Percentiles rank a stretch among this genome's conserved stretches.
These are phyloP conservation scores for Oxygymnocypris stewartii DNA, from an alignment of 2,113 vertebrate genomes.

Conservation along the genomic window DNA sequence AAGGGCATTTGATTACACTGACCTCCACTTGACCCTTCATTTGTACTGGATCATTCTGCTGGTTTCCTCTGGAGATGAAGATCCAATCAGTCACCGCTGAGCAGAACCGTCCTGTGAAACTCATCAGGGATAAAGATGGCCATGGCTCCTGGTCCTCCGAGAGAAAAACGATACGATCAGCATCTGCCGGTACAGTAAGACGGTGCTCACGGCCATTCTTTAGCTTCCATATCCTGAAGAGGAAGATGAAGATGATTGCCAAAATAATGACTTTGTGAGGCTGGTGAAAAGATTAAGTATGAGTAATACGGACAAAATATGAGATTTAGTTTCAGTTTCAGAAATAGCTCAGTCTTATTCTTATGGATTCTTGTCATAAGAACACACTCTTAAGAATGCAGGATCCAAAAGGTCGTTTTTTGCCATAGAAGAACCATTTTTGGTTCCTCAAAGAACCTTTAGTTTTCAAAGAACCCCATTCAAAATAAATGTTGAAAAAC, in stretches of 20 bases:
- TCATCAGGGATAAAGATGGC: conserved; percentile 23
- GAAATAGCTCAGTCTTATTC: not conserved
- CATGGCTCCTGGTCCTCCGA: not conserved
- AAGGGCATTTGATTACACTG: conserved; percentile 10
- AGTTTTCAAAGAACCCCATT: too few relatives aligned
- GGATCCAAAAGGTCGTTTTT: not conserved
- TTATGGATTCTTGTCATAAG: not conserved
- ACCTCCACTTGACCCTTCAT: conserved; percentile 4
- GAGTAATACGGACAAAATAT: conserved; percentile 3
- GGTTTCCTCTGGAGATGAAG: conserved; percentile 4
- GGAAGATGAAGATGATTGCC: conserved; percentile 30
- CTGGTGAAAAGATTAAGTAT: conserved; percentile 19
- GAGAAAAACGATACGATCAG: conserved; percentile 3
- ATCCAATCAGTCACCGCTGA: conserved; percentile 5
- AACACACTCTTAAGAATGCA: not conserved
- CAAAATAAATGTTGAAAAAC: too few relatives aligned
- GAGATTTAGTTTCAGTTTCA: conserved; percentile 8
- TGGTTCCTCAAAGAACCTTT: too few relatives aligned
- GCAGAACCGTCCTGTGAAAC: not conserved
- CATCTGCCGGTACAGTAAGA: not conserved
- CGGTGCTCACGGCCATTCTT: conserved; percentile 8
- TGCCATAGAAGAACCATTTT: too few relatives aligned
- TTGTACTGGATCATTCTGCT: not conserved
- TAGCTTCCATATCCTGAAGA: conserved; percentile 31
- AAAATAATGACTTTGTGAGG: conserved; percentile 12